Evolutionary conservation across 1,140 invertebrate genomes (phyloP), one percentile per base, ranked within the genome.

Genomic region (Polypedilum pembai): DNA sequence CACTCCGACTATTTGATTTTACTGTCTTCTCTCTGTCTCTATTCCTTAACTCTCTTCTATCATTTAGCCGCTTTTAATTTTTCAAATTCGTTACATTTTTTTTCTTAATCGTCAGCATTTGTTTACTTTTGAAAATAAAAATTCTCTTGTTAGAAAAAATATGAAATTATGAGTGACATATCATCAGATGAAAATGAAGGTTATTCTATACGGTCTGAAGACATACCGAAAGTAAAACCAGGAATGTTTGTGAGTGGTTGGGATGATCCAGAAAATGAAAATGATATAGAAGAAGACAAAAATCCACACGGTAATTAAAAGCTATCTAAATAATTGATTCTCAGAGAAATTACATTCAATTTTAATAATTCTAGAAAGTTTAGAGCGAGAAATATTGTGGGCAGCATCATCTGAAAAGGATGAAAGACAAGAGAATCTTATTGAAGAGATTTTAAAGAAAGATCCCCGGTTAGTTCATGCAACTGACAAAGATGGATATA

Each of bases 401-500:
- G 94, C 94, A 56, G 92, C 94, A 56, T 79, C 78, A 45, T 79
- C 78, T 21, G 93, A 95, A 84, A 87, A 93, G 79, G 92, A 92
- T 75, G 83, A 92, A 73, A 74, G 92, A 0, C 24, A 33, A 33
- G 2, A 33, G 24, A 87, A 90, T 41, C 83, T 85, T 75, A 81
- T 95, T 0, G 84, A 86, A 74, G 83, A 85, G 76, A 81, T 96
- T 56, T 75, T 96, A 0, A 77, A 80, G 12, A 78, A 84, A 75
- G 85, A 94, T 81, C 83, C 85, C 0, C 78, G 80, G 1, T 82
- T 95, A 40, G 84, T 96, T 0, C 83, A 89, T 80, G 86, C 86
- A 8, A 83, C 79, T 33, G 97, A 99, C 83, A 85, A 87, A 74
- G 97, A 99, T 87, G 89, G 91, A 0, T 99, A 99, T 79, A 95